Conservation (phyloP, 2,888 invertebrate genomes). For the Chirona hameri region DNA sequence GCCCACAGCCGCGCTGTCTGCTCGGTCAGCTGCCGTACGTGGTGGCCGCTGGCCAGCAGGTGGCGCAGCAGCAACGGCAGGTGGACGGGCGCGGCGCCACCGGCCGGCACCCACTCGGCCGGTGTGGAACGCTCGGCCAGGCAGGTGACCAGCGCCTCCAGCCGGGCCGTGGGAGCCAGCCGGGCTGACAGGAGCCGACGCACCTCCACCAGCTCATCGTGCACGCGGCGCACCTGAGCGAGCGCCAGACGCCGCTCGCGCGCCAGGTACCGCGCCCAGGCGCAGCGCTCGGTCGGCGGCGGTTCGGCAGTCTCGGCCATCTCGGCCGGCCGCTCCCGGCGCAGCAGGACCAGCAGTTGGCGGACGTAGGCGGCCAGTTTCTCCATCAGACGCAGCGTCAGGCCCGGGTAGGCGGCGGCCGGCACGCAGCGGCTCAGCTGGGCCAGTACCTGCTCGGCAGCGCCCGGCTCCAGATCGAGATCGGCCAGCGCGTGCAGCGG, state of each 20-base stretch:
- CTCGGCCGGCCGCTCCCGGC: constrained; percentile 70
- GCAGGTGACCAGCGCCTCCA: constrained; percentile 59
- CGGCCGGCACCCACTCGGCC: constrained; percentile 58
- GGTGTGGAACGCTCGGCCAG: constrained; percentile 52
- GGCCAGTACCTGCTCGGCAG: constrained; percentile 82
- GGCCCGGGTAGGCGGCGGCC: constrained; percentile 56
- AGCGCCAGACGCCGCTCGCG: neutral
- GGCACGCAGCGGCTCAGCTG: constrained; percentile 75
- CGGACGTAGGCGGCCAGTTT: constrained; percentile 25
- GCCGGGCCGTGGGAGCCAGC: constrained; percentile 68
- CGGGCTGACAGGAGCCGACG: constrained; percentile 50
- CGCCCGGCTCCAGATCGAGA: constrained; percentile 79
- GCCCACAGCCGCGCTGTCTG: neutral
- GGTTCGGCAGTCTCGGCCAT: constrained; percentile 64
- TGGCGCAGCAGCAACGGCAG: constrained; percentile 49
- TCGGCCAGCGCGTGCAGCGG: constrained; percentile 90
- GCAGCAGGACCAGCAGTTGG: constrained; percentile 67
- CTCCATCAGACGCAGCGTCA: neutral
- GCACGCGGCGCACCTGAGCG: constrained; percentile 29
- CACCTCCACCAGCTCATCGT: constrained; percentile 30
- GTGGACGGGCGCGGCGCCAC: constrained; percentile 50
- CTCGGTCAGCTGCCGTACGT: constrained; percentile 58
- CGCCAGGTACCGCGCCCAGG: constrained; percentile 41
- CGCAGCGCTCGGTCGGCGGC: constrained; percentile 67
- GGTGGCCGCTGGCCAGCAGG: constrained; percentile 52